Evolutionary conservation across 2,888 invertebrate genomes (phyloP).

Genomic region (Athrips mouffetella): DNA sequence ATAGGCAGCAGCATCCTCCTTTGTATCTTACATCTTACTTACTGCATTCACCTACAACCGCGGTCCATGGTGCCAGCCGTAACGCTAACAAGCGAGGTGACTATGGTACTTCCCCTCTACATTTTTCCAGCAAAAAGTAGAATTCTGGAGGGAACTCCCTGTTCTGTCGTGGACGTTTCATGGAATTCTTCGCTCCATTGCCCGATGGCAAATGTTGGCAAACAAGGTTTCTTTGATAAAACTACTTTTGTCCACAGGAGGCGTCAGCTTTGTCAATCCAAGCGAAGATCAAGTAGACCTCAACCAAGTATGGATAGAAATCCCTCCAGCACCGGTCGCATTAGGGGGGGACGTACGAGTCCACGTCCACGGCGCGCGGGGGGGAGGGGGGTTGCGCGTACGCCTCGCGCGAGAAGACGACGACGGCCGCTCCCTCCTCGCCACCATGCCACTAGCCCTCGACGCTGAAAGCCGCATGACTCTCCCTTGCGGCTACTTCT

Average conservation of each 20-base stretch:
- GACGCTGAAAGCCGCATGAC: slow-evolving; percentile 73
- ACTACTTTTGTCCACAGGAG: slow-evolving; percentile 44
- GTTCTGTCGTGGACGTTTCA: no score
- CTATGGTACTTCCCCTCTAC: no score
- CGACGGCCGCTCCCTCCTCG: slow-evolving; percentile 57
- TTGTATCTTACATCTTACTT: no score
- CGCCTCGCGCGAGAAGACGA: slow-evolving; percentile 72
- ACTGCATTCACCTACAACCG: no score
- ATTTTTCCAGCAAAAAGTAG: no score
- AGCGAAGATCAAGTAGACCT: slow-evolving; percentile 59
- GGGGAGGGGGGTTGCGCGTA: slow-evolving; percentile 51
- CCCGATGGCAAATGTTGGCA: no score
- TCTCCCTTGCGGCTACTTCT: slow-evolving; percentile 85
- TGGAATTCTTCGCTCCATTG: no score
- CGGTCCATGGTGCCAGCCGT: no score
- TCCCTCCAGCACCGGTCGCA: slow-evolving; percentile 87
- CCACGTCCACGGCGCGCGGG: slow-evolving; percentile 77
- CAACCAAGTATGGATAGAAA: slow-evolving; percentile 79
- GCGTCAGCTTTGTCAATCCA: slow-evolving; percentile 60
- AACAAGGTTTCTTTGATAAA: not conserved
- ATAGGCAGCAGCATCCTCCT: no score
- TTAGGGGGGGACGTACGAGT: slow-evolving; percentile 88
- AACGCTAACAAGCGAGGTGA: no score
- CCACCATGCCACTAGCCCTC: slow-evolving; percentile 70
- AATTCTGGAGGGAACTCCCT: no score